Percentiles rank a stretch among this genome's conserved stretches.
These are phyloP conservation scores for Sceloporus tristichus DNA, from an alignment of 2,113 vertebrate species.

Conservation along the genomic window DNA sequence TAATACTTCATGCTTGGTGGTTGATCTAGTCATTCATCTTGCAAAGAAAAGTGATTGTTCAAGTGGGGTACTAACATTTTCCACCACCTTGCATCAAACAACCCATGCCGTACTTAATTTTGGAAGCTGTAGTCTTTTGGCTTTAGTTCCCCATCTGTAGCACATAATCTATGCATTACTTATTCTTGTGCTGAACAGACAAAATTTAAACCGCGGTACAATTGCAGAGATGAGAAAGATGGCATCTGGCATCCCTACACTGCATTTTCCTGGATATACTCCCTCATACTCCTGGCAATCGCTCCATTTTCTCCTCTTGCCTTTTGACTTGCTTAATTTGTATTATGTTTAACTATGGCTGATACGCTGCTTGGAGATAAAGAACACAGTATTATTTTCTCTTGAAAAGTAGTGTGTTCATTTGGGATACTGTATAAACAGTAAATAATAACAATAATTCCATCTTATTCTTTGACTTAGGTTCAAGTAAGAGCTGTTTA, in stretches of 20 bases:
- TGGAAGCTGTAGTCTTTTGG: not conserved
- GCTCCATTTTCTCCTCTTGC: not conserved
- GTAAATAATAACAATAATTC: constrained; percentile 8
- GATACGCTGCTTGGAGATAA: not conserved
- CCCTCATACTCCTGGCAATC: rapidly evolving
- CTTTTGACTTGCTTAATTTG: constrained; percentile 3
- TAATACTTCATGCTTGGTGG: no score
- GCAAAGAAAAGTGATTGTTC: no score
- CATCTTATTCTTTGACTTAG: not conserved
- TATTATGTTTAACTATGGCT: not conserved
- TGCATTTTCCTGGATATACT: not conserved
- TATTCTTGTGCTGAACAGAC: not conserved
- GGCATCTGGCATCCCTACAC: no score
- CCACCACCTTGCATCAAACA: not conserved
- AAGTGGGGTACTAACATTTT: not conserved
- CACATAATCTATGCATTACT: not conserved
- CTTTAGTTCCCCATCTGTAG: not conserved
- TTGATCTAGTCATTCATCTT: no score
- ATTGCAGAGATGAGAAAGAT: not conserved
- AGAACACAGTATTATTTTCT: no score
- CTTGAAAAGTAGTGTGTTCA: not conserved
- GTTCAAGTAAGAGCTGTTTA: not conserved
- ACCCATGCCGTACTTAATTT: not conserved
- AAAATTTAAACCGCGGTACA: not conserved
- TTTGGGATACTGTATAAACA: not conserved